A percentile compares a stretch with the other conserved stretches of the same genome.
Evolutionary conservation across 2,113 vertebrate species (phyloP).

Genomic region (Caranx ignobilis): DNA sequence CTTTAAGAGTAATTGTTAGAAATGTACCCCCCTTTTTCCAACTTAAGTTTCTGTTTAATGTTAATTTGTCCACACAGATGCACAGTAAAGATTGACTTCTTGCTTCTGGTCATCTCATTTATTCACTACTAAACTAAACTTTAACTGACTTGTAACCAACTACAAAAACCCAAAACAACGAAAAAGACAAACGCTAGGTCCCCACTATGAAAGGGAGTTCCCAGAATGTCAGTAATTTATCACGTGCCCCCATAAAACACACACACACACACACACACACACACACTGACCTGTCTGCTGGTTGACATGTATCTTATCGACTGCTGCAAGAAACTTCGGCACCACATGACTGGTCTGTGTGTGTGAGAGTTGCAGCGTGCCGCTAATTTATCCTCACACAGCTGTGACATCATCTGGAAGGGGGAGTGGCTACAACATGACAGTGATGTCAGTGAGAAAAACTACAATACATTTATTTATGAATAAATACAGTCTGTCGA

Average conservation of each 20-base stretch:
- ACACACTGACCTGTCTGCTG: slow-evolving; percentile 61
- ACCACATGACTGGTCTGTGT: slow-evolving; percentile 60
- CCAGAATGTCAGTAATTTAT: background rate
- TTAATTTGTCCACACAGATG: too few species aligned
- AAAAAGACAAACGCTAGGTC: background rate
- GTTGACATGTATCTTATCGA: slow-evolving; percentile 26
- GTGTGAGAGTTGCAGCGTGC: background rate
- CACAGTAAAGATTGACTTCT: too few species aligned
- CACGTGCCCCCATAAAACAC: background rate
- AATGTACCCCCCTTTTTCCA: too few species aligned
- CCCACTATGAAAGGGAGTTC: background rate
- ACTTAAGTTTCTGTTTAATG: too few species aligned
- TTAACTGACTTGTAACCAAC: background rate
- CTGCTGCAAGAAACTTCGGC: slow-evolving; percentile 51
- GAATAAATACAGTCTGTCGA: background rate
- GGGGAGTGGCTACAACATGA: slow-evolving; percentile 8
- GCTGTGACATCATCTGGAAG: slow-evolving; percentile 25
- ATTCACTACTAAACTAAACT: too few species aligned
- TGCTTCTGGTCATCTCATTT: too few species aligned
- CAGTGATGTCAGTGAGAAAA: background rate
- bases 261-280: slow-evolving; percentile 25
- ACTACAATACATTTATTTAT: background rate
- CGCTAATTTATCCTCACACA: slow-evolving; percentile 34
- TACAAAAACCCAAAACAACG: background rate
- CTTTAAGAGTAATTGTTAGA: too few species aligned